These are phyloP conservation scores for Frankliniella fusca DNA, from an alignment of 2,888 invertebrate species.

Conservation along the genomic window DNA sequence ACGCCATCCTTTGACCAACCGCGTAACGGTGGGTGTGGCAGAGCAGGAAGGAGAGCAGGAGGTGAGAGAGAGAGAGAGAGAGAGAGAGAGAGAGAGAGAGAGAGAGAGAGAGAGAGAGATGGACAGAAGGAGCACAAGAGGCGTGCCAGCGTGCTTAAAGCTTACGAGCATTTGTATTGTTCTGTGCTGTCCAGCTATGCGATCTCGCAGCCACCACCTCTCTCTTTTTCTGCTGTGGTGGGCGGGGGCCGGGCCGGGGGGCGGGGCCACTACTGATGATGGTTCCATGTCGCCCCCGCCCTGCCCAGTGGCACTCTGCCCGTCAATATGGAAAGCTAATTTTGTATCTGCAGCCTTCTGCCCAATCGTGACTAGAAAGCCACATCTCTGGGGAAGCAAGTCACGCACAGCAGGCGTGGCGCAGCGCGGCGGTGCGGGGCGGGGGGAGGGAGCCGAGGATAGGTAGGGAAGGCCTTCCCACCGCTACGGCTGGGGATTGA, in stretches of 20 bases:
- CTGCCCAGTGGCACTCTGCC: background rate
- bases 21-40: background rate
- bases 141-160: no score
- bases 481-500: background rate
- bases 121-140: background rate
- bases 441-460: no score
- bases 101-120: background rate
- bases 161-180: no score
- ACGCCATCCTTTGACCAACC: background rate
- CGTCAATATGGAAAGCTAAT: background rate
- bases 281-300: background rate
- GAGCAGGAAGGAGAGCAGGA: background rate
- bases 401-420: conserved; percentile 2
- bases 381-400: background rate
- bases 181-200: background rate
- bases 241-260: background rate
- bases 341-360: background rate
- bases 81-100: background rate
- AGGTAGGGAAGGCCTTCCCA: background rate
- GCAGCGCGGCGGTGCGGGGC: no score
- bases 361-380: conserved; percentile 17
- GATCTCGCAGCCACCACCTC: background rate
- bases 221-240: background rate
- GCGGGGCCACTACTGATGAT: no score
- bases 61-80: background rate